These are phyloP conservation scores for Acanthis flammea DNA, from an alignment of 2,797 vertebrate genomes.

Conservation along the genomic window DNA sequence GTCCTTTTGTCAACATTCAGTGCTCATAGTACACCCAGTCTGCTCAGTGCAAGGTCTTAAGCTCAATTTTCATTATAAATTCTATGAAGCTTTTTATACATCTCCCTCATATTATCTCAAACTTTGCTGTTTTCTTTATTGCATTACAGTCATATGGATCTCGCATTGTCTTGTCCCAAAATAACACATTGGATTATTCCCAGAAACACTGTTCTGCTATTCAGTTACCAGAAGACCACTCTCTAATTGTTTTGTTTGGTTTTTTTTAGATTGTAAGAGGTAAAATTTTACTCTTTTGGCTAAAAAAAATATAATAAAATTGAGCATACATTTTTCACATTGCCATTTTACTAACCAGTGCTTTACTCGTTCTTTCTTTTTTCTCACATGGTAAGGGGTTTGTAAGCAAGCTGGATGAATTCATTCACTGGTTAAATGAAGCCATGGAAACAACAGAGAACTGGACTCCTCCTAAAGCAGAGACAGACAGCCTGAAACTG, in stretches of 20 bases:
- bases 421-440: conserved; percentile 94
- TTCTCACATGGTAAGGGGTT: conserved; percentile 81
- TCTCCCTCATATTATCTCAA: not conserved
- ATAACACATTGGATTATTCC: not conserved
- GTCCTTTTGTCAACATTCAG: not conserved
- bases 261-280: not conserved
- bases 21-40: not conserved
- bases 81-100: not conserved
- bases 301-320: not conserved
- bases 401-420: conserved; percentile 92
- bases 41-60: not conserved
- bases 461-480: conserved; percentile 91
- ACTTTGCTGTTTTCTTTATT: not conserved
- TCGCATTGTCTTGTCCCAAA: not conserved
- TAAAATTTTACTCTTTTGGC: not conserved
- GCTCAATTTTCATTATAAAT: not conserved
- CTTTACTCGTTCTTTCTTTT: conserved; percentile 34
- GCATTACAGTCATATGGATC: not conserved
- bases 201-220: not conserved
- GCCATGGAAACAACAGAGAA: conserved; percentile 94
- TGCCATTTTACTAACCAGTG: conserved; percentile 34
- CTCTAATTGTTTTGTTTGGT: not conserved
- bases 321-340: not conserved
- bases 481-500: conserved; percentile 86
- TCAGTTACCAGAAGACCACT: not conserved